These are phyloP conservation scores for Morinoia aosen DNA, from an alignment of 2,888 invertebrate genomes.

Conservation along the genomic window DNA sequence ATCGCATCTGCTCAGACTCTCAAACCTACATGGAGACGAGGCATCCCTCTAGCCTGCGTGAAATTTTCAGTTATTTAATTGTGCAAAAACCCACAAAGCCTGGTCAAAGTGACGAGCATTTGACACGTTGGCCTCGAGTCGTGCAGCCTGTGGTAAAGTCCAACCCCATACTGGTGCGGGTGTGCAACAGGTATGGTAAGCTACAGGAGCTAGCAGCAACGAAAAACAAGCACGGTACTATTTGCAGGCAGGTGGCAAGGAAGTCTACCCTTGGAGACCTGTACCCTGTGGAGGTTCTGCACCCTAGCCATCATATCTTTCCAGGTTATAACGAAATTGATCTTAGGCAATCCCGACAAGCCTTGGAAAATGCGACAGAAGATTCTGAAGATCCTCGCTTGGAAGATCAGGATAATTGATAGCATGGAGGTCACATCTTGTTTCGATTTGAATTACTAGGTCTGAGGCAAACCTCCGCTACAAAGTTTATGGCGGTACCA, in stretches of 20 bases:
- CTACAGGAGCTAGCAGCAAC: constrained; percentile 61
- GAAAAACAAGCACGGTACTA: constrained; percentile 59
- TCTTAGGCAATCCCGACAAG: background rate
- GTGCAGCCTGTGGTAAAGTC: constrained; percentile 55
- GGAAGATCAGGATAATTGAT: background rate
- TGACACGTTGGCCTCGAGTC: constrained; percentile 61
- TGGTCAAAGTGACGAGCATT: constrained; percentile 13
- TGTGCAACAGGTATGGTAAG: constrained; percentile 59
- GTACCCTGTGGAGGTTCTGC: constrained; percentile 58
- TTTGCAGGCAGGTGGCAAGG: constrained; percentile 55
- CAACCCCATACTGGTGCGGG: constrained; percentile 56
- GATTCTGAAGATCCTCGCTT: background rate
- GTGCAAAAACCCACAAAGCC: constrained; percentile 57
- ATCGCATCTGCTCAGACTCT: constrained; percentile 56
- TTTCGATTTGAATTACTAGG: background rate
- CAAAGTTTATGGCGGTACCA: background rate
- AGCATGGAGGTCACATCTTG: background rate
- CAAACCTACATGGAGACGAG: background rate
- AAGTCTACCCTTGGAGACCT: constrained; percentile 61
- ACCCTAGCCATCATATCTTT: background rate
- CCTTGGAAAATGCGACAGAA: background rate
- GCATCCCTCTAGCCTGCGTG: constrained; percentile 41
- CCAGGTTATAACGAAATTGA: background rate
- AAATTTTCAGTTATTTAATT: constrained; percentile 62
- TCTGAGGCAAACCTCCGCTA: background rate